Evolutionary conservation across 2,113 vertebrate species (phyloP).

Genomic region (Paradoxurus hermaphroditus): DNA sequence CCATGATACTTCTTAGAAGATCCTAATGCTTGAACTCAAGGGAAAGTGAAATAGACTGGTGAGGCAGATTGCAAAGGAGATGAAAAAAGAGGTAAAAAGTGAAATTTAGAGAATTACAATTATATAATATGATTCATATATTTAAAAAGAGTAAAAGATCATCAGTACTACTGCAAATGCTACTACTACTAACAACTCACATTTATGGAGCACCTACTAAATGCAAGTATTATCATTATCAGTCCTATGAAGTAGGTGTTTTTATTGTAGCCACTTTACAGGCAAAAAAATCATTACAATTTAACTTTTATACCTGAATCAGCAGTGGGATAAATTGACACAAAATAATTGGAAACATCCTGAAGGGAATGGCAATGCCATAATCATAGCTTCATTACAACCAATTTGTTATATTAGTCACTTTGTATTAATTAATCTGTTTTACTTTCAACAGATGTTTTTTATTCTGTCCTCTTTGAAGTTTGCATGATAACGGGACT

Average conservation of each 20-base stretch:
- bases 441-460: not conserved
- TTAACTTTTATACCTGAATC: not conserved
- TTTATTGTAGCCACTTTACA: not conserved
- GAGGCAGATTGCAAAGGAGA: not conserved
- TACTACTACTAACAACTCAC: not conserved
- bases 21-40: not conserved
- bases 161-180: not conserved
- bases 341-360: not conserved
- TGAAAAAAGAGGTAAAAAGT: not conserved
- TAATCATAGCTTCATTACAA: not conserved
- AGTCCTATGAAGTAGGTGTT: not conserved
- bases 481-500: not conserved
- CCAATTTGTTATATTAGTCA: not conserved
- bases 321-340: not conserved
- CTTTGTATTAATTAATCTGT: not conserved
- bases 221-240: not conserved
- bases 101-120: not conserved
- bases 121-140: not conserved
- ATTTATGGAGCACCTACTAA: not conserved
- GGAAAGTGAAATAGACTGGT: not conserved
- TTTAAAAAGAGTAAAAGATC: not conserved
- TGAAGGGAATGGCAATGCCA: not conserved
- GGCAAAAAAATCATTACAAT: not conserved
- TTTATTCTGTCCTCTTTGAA: not conserved
- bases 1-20: not conserved